Conservation (phyloP, 2,888 invertebrate species). For the Caenorhabditis afra region DNA sequence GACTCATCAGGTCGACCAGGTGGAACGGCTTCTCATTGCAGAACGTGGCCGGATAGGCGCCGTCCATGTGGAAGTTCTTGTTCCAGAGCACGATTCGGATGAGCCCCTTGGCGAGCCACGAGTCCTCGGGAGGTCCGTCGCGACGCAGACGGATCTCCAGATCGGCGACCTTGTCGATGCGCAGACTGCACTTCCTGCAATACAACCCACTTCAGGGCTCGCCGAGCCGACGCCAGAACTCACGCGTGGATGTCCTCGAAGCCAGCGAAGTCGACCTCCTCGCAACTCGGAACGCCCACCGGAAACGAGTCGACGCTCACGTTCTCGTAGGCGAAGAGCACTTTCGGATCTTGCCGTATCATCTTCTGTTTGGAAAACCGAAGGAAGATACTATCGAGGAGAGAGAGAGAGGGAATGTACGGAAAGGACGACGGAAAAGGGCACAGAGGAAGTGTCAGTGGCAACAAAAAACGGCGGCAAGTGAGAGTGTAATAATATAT, state of each 20-base stretch:
- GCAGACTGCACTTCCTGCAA: constrained; percentile 35
- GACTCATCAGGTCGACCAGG: constrained; percentile 38
- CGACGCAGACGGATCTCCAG: constrained; percentile 42
- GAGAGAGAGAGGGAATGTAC: constrained; percentile 7
- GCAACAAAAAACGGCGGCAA: constrained; percentile 29
- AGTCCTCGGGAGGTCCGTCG: constrained; percentile 34
- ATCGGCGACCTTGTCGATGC: constrained; percentile 36
- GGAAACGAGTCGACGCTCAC: constrained; percentile 25
- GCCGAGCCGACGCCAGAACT: constrained; percentile 2
- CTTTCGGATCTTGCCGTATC: constrained; percentile 55
- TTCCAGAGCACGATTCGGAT: constrained; percentile 35
- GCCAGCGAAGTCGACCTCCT: constrained; percentile 42
- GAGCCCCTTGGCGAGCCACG: constrained; percentile 33
- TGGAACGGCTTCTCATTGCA: constrained; percentile 43
- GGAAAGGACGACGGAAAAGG: constrained; percentile 11
- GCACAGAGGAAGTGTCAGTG: constrained; percentile 15
- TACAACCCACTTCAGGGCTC: background rate
- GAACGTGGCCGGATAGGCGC: constrained; percentile 26
- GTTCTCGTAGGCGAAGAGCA: constrained; percentile 37
- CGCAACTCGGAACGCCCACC: constrained; percentile 15
- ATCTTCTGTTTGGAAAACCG: constrained; percentile 30
- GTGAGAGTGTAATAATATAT: constrained; percentile 46
- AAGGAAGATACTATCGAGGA: background rate
- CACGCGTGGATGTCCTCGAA: constrained; percentile 50
- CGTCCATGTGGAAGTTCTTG: constrained; percentile 31